Evolutionary conservation across 2,888 invertebrate genomes (phyloP).

Genomic region (Plagiodera versicolora): DNA sequence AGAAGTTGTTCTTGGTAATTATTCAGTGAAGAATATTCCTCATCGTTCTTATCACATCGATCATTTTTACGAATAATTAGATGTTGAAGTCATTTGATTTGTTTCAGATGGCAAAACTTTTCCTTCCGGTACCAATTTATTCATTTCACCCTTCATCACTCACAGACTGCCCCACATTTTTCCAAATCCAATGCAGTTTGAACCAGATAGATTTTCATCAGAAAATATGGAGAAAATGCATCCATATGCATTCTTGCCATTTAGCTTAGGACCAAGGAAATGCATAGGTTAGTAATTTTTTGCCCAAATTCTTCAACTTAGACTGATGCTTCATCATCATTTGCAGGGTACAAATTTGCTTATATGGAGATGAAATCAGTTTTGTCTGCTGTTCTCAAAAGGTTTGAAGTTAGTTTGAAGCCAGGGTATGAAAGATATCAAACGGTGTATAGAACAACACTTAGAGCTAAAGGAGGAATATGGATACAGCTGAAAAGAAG

Average conservation of each 20-base stretch:
- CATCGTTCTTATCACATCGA: neutral
- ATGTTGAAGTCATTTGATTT: no score
- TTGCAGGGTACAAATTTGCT: neutral
- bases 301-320: neutral
- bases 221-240: slow-evolving; percentile 58
- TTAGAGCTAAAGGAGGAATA: slow-evolving; percentile 62
- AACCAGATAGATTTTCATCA: slow-evolving; percentile 61
- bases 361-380: slow-evolving; percentile 59
- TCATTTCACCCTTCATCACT: slow-evolving; percentile 60
- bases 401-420: slow-evolving; percentile 56
- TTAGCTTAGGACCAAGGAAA: slow-evolving; percentile 63
- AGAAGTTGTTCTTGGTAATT: slow-evolving; percentile 61
- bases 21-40: no score
- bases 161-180: slow-evolving; percentile 61
- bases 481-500: slow-evolving; percentile 58
- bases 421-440: slow-evolving; percentile 57
- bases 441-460: slow-evolving; percentile 59
- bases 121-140: slow-evolving; percentile 60
- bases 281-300: slow-evolving; percentile 53
- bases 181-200: slow-evolving; percentile 60
- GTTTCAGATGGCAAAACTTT: slow-evolving; percentile 54
- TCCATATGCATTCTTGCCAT: slow-evolving; percentile 62
- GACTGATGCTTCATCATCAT: no score
- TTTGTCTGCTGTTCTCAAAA: slow-evolving; percentile 58
- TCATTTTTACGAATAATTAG: no score